These are phyloP conservation scores for Prionailurus bengalensis DNA, from an alignment of 2,113 vertebrate species.

Conservation along the genomic window DNA sequence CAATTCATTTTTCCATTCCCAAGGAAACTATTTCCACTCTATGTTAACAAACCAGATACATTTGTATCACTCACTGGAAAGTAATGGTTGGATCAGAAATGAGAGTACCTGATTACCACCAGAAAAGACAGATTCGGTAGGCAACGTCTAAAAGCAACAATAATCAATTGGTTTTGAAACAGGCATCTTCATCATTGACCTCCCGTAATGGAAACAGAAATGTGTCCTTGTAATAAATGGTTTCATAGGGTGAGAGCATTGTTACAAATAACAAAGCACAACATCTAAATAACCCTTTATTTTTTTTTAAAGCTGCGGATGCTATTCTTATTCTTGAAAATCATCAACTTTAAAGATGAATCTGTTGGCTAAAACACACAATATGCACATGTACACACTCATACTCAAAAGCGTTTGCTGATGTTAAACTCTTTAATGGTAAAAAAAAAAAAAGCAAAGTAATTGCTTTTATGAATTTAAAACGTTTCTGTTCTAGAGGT, in stretches of 20 bases:
- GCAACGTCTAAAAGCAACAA: neutral
- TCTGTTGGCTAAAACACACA: neutral
- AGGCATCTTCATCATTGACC: neutral
- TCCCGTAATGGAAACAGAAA: neutral
- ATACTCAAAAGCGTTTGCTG: neutral
- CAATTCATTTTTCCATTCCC: neutral
- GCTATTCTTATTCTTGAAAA: neutral
- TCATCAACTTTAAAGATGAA: neutral
- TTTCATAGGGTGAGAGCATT: neutral
- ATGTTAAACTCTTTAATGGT: neutral
- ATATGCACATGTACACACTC: fast-evolving
- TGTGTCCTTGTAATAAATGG: neutral
- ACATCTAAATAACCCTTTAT: neutral
- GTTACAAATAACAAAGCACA: neutral
- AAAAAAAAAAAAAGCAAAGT: neutral
- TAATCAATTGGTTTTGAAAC: neutral
- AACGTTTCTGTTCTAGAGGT: neutral
- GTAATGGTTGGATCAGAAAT: neutral
- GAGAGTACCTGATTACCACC: neutral
- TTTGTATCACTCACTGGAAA: neutral
- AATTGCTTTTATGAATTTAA: neutral
- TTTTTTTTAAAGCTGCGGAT: neutral
- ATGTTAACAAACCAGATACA: neutral
- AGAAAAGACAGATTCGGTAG: neutral
- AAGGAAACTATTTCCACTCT: neutral